Conservation (phyloP, 2,888 invertebrate genomes). For the Galerucella calmariensis region DNA sequence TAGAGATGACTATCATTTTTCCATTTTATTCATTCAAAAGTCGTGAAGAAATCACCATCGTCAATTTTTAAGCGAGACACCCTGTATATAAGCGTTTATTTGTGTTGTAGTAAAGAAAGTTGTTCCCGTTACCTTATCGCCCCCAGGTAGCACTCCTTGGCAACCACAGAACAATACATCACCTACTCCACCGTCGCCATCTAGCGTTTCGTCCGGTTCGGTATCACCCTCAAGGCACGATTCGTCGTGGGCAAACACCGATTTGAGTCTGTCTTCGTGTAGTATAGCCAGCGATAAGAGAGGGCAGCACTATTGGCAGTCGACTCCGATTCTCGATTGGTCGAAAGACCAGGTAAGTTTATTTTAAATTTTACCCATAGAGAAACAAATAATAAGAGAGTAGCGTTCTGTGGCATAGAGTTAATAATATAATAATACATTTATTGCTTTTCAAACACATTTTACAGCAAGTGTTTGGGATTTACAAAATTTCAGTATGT, state of each 20-base stretch:
- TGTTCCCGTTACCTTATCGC: constrained; percentile 72
- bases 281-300: constrained; percentile 74
- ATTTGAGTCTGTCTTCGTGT: constrained; percentile 71
- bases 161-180: constrained; percentile 64
- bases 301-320: constrained; percentile 74
- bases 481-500: no score
- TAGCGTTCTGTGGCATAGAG: no score
- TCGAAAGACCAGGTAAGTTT: constrained; percentile 76
- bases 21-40: not conserved
- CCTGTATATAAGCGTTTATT: constrained; percentile 16
- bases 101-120: constrained; percentile 72
- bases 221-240: constrained; percentile 68
- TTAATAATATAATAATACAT: no score
- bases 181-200: constrained; percentile 72
- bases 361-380: not conserved
- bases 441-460: no score
- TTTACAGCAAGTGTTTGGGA: no score
- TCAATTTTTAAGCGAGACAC: not conserved
- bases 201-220: constrained; percentile 73
- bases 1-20: no score
- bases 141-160: constrained; percentile 74
- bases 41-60: not conserved
- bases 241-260: constrained; percentile 68
- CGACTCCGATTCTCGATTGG: constrained; percentile 81
- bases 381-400: no score